Percentiles rank a stretch among this genome's conserved stretches.
Conservation (phyloP, 1,140 invertebrate species). For the Oreohelix idahoensis region DNA sequence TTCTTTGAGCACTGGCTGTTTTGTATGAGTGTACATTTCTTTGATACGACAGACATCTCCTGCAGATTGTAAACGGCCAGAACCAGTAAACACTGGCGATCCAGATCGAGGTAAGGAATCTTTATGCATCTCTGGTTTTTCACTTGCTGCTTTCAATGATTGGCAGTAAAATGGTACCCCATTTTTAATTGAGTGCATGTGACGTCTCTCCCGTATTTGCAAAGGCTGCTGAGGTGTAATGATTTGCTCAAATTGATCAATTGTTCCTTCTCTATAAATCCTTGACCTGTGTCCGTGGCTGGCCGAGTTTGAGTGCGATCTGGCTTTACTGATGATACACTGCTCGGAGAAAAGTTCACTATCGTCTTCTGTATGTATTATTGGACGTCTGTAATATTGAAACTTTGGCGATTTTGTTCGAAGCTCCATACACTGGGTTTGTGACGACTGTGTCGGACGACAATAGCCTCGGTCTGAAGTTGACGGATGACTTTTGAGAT, state of each 20-base stretch:
- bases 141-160: neutral
- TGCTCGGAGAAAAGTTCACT: neutral
- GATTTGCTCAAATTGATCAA: neutral
- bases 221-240: constrained; percentile 13
- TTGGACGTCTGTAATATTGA: too few relatives aligned
- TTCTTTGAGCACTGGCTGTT: neutral
- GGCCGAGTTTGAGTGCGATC: neutral
- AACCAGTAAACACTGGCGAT: neutral
- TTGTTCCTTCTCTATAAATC: neutral
- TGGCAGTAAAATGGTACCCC: neutral
- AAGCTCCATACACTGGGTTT: too few relatives aligned
- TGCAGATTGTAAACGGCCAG: too few relatives aligned
- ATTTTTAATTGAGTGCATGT: neutral
- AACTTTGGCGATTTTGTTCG: neutral
- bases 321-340: neutral
- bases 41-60: neutral
- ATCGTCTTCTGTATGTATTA: neutral
- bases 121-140: too few relatives aligned
- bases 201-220: neutral
- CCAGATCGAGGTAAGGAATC: too few relatives aligned
- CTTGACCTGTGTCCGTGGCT: neutral
- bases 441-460: too few relatives aligned
- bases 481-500: too few relatives aligned
- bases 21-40: neutral
- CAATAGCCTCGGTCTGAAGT: too few relatives aligned